These are phyloP conservation scores for Pollenia angustigena DNA, from an alignment of 2,888 invertebrate species.

Conservation along the genomic window DNA sequence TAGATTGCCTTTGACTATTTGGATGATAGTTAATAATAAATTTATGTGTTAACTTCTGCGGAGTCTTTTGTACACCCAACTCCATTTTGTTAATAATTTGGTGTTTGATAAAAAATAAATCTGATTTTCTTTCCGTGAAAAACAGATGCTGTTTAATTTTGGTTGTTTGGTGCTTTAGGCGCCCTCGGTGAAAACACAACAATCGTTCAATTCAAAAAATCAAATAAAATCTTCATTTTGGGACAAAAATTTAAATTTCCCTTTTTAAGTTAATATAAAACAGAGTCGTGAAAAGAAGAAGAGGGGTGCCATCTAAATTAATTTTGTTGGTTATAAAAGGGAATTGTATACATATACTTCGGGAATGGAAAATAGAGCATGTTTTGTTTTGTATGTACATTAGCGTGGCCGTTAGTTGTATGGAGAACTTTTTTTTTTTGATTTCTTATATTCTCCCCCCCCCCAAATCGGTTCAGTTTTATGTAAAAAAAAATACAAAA, in stretches of 20 bases:
- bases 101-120: not conserved
- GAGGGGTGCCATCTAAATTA: conserved; percentile 27
- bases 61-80: conserved; percentile 52
- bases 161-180: conserved; percentile 28
- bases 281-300: not conserved
- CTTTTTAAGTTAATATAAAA: not conserved
- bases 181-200: conserved; percentile 42
- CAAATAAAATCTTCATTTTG: conserved; percentile 40
- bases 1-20: conserved; percentile 9
- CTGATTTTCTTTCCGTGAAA: conserved; percentile 13
- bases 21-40: conserved; percentile 59
- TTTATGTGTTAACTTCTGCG: conserved; percentile 63
- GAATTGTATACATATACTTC: too few species aligned
- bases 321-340: too few species aligned
- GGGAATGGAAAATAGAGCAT: too few species aligned
- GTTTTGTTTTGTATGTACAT: too few species aligned
- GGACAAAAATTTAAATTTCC: conserved; percentile 40
- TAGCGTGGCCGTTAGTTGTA: too few species aligned
- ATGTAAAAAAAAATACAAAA: too few species aligned
- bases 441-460: too few species aligned
- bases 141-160: conserved; percentile 7
- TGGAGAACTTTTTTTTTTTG: too few species aligned
- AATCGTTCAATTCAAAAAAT: conserved; percentile 62
- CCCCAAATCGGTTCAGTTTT: too few species aligned
- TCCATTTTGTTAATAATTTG: conserved; percentile 64